Percentiles rank a stretch among this genome's conserved stretches.
phyloP scores from a whole-genome alignment of 2,888 invertebrate genomes.

The Drosophila koepferae region DNA sequence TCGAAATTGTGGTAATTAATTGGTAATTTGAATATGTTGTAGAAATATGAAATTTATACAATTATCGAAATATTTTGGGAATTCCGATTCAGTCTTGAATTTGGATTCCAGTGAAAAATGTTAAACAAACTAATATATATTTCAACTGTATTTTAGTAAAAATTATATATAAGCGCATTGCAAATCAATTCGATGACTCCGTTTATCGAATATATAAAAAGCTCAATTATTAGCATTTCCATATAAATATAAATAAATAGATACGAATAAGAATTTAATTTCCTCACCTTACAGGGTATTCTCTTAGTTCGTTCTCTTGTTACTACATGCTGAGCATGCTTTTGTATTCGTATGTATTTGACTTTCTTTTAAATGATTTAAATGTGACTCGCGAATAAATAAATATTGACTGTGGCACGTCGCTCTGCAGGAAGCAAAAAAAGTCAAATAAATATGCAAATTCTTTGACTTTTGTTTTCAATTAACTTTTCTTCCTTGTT shows the following conservation, averaged over 20 bases:
- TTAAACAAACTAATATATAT: not conserved
- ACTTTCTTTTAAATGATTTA: conserved; percentile 60
- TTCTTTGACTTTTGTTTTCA: conserved; percentile 81
- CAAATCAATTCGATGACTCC: no score
- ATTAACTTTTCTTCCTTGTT: conserved; percentile 71
- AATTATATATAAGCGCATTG: no score
- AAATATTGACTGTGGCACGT: conserved; percentile 73
- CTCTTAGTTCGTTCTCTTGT: fast-evolving
- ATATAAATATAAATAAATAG: no score
- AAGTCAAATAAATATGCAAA: conserved; percentile 77
- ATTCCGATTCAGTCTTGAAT: not conserved
- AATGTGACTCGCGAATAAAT: conserved; percentile 72
- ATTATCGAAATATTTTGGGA: not conserved
- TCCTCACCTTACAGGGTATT: conserved; percentile 1
- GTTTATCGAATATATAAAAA: no score
- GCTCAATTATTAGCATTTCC: no score
- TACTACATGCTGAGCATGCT: not conserved
- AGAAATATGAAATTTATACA: not conserved
- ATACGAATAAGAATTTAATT: not conserved
- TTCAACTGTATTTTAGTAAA: not conserved
- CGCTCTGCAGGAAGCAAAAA: conserved; percentile 30
- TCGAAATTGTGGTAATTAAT: conserved; percentile 2
- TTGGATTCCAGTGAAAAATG: not conserved
- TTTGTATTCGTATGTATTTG: conserved; percentile 19
- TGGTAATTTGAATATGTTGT: conserved; percentile 3